phyloP scores from a whole-genome alignment of 2,888 invertebrate genomes.

The Cremastinae sp. region DNA sequence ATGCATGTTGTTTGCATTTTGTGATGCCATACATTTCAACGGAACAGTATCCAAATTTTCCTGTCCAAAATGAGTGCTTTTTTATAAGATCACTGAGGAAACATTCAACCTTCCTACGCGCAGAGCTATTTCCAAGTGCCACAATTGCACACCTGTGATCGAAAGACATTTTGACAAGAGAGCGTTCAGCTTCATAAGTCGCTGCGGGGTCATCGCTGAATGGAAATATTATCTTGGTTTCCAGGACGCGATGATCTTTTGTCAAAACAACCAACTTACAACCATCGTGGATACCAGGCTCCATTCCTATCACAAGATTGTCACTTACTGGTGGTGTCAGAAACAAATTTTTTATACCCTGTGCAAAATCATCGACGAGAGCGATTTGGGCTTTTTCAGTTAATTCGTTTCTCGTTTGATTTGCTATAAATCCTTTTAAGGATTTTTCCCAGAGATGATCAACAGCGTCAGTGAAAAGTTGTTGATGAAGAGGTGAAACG shows the following conservation, averaged over 20 bases:
- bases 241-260: constrained; percentile 86
- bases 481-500: constrained; percentile 65
- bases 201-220: constrained; percentile 76
- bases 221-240: constrained; percentile 87
- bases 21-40: constrained; percentile 95
- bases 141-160: too few species aligned
- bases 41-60: constrained; percentile 87
- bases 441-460: constrained; percentile 84
- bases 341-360: constrained; percentile 91
- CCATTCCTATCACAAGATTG: constrained; percentile 90
- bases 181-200: constrained; percentile 79
- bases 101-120: too few species aligned
- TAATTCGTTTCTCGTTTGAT: constrained; percentile 87
- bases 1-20: constrained; percentile 91
- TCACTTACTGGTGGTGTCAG: constrained; percentile 91
- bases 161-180: constrained; percentile 82
- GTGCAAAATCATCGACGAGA: constrained; percentile 91
- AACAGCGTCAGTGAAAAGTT: constrained; percentile 81
- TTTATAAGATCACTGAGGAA: constrained; percentile 85
- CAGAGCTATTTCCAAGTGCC: too few species aligned
- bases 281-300: constrained; percentile 94
- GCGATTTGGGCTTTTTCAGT: constrained; percentile 89
- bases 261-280: constrained; percentile 94
- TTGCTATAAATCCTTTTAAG: constrained; percentile 84
- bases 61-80: constrained; percentile 79